Conservation (phyloP, 2,113 vertebrate species). For the Butorides virescens region DNA sequence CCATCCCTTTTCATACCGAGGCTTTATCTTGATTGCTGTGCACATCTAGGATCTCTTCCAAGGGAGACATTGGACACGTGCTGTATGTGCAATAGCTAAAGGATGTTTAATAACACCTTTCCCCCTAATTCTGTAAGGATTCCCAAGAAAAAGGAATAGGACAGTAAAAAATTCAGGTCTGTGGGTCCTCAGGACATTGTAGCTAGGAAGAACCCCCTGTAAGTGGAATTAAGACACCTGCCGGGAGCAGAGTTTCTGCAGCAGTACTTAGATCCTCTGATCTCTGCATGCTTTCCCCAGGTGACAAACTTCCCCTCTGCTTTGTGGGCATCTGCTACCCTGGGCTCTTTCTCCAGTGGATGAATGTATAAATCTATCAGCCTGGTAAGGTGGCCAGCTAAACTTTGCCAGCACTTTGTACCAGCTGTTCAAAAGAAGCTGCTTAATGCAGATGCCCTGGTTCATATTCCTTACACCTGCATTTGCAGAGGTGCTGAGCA, state of each 20-base stretch:
- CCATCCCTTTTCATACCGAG: neutral
- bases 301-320: slow-evolving; percentile 16
- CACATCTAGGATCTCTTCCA: neutral
- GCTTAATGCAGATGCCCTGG: neutral
- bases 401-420: slow-evolving; percentile 6
- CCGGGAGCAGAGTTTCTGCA: neutral
- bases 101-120: neutral
- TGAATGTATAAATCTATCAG: slow-evolving; percentile 18
- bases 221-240: neutral
- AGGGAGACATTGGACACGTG: neutral
- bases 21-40: neutral
- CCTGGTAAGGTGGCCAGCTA: neutral
- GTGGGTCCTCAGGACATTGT: neutral
- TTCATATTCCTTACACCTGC: neutral
- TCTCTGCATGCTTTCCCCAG: slow-evolving; percentile 33
- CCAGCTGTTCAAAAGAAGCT: slow-evolving; percentile 13
- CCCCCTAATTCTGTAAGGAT: neutral
- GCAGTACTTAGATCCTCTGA: neutral
- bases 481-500: neutral
- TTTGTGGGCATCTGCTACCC: neutral
- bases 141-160: neutral
- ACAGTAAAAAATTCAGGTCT: neutral
- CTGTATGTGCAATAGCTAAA: neutral
- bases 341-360: neutral
- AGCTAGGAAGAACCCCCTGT: neutral